Conservation (phyloP, 2,797 vertebrate species). For the Tokudaia tokunoshimensis region DNA sequence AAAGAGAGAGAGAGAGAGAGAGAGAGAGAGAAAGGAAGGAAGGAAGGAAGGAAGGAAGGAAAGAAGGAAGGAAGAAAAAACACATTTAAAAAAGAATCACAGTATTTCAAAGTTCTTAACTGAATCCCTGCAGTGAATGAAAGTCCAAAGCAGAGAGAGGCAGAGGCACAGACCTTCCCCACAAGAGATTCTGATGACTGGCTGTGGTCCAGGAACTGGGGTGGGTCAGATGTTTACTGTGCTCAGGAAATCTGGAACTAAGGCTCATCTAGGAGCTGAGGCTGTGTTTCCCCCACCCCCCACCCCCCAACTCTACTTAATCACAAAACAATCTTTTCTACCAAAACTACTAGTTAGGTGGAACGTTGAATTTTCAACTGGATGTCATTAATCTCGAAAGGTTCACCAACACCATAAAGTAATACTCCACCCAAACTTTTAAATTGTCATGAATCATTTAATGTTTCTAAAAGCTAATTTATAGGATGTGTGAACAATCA, state of each 20-base stretch:
- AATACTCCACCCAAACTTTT: background rate
- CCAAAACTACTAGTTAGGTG: rapidly evolving
- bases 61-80: too few relatives aligned
- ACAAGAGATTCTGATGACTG: background rate
- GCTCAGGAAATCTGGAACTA: conserved; percentile 61
- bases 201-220: background rate
- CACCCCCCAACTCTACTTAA: background rate
- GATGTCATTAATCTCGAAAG: background rate
- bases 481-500: background rate
- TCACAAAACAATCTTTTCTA: background rate
- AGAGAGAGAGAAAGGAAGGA: too few relatives aligned
- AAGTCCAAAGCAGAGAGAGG: conserved; percentile 13
- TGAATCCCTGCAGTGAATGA: background rate
- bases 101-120: conserved; percentile 22
- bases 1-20: too few relatives aligned
- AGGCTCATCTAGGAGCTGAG: conserved; percentile 53
- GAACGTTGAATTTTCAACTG: background rate
- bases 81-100: background rate
- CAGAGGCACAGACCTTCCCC: conserved; percentile 33
- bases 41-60: too few relatives aligned
- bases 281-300: too few relatives aligned
- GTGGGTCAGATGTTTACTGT: conserved; percentile 60
- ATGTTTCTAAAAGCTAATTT: background rate
- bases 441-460: background rate
- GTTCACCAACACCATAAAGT: background rate